These are phyloP conservation scores for Notarius quadriscutis DNA, from an alignment of 2,113 vertebrate species.

Conservation along the genomic window DNA sequence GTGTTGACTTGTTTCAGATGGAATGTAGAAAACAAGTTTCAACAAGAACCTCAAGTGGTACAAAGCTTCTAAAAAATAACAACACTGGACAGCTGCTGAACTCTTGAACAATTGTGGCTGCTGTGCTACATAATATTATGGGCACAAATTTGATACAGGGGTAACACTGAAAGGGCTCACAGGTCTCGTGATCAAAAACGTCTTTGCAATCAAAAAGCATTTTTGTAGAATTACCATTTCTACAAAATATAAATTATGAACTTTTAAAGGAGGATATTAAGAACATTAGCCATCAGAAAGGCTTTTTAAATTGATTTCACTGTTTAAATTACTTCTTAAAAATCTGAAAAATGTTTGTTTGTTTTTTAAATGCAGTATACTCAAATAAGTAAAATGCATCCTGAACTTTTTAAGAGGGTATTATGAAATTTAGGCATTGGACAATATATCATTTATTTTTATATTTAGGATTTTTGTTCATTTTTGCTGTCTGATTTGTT, in stretches of 20 bases:
- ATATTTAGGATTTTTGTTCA: no score
- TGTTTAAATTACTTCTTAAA: neutral
- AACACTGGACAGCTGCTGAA: neutral
- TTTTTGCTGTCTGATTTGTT: no score
- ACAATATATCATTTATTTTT: neutral
- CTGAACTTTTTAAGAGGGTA: neutral
- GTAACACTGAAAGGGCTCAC: neutral
- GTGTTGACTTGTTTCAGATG: neutral
- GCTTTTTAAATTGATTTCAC: neutral
- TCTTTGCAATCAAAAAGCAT: neutral
- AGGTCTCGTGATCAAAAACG: neutral
- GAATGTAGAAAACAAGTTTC: neutral
- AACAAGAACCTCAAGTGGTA: neutral
- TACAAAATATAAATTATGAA: neutral
- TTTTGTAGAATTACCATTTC: neutral
- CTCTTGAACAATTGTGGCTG: neutral
- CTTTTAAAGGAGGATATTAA: neutral
- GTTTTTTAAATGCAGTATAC: no score
- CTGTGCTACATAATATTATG: neutral
- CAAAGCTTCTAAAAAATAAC: neutral
- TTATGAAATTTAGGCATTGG: neutral
- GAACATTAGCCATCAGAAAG: neutral
- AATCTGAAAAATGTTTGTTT: no score
- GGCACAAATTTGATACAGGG: neutral
- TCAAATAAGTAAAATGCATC: no score